Evolutionary conservation across 2,888 invertebrate species (phyloP).

Genomic region (Lepidochitona cinerea): DNA sequence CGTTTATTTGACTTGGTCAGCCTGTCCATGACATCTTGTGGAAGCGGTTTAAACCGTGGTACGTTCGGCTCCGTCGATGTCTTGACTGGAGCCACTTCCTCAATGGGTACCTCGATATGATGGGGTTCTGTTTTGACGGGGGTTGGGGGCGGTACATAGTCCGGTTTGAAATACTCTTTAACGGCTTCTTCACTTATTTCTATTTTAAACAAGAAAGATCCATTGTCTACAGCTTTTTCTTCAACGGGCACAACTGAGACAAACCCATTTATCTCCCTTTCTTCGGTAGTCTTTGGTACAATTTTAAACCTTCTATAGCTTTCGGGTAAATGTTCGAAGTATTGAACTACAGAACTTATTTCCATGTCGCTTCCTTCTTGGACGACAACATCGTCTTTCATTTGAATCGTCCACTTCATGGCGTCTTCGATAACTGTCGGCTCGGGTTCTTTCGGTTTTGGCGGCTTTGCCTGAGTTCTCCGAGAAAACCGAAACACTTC

Average conservation of each 20-base stretch:
- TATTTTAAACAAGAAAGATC: slow-evolving; percentile 46
- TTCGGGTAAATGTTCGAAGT: slow-evolving; percentile 55
- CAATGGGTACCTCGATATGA: slow-evolving; percentile 40
- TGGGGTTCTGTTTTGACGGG: slow-evolving; percentile 34
- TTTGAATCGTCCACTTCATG: slow-evolving; percentile 49
- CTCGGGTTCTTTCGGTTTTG: slow-evolving; percentile 26
- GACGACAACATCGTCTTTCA: slow-evolving; percentile 45
- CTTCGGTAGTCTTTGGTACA: slow-evolving; percentile 54
- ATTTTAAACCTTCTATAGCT: slow-evolving; percentile 61
- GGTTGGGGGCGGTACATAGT: slow-evolving; percentile 44
- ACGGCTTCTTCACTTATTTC: slow-evolving; percentile 54
- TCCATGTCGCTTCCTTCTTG: slow-evolving; percentile 42
- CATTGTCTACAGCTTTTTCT: slow-evolving; percentile 10
- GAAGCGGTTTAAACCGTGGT: slow-evolving; percentile 46
- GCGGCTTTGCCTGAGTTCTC: slow-evolving; percentile 21
- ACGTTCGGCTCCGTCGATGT: slow-evolving; percentile 32
- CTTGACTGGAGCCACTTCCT: slow-evolving; percentile 38
- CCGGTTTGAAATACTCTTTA: slow-evolving; percentile 52
- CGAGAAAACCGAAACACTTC: slow-evolving; percentile 9
- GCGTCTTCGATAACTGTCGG: slow-evolving; percentile 55
- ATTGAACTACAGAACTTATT: slow-evolving; percentile 50
- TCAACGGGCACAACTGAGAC: slow-evolving; percentile 45
- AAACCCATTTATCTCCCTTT: slow-evolving; percentile 43
- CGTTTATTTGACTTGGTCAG: slow-evolving; percentile 43
- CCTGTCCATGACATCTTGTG: slow-evolving; percentile 43